Conservation (phyloP, 2,113 vertebrate species). For the Cichladusa arquata region DNA sequence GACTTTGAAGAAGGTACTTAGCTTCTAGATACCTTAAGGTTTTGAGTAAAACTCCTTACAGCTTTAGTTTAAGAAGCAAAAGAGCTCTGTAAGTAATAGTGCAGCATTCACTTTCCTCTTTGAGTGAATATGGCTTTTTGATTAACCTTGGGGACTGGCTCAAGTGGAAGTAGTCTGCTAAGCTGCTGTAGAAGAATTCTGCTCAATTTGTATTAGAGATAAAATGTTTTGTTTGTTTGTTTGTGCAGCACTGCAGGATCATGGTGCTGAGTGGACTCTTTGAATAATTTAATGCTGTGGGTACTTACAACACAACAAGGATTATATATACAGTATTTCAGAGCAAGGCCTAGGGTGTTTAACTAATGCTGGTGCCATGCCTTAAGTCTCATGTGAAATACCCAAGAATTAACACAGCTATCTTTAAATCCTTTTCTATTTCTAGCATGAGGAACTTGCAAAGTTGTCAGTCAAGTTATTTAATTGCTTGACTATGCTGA, state of each 20-base stretch:
- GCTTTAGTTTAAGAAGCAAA: background rate
- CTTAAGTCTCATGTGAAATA: background rate
- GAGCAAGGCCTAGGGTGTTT: background rate
- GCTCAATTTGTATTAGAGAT: background rate
- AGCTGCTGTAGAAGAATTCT: background rate
- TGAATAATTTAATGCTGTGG: background rate
- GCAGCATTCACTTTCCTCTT: background rate
- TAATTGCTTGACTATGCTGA: background rate
- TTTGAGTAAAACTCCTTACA: background rate
- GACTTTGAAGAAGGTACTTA: background rate
- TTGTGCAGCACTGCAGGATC: background rate
- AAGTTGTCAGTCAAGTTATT: background rate
- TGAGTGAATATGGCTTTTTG: background rate
- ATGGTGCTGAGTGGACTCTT: background rate
- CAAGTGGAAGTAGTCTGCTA: background rate
- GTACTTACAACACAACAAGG: background rate
- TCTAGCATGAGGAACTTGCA: background rate
- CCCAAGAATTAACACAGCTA: background rate
- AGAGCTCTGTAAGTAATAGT: background rate
- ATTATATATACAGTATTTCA: background rate
- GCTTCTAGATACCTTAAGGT: background rate
- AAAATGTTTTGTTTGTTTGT: background rate
- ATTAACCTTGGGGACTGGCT: background rate
- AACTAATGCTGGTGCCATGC: background rate
- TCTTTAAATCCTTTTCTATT: background rate